Evolutionary conservation across 2,113 vertebrate genomes (phyloP).

Genomic region (Cryptotis parvus): DNA sequence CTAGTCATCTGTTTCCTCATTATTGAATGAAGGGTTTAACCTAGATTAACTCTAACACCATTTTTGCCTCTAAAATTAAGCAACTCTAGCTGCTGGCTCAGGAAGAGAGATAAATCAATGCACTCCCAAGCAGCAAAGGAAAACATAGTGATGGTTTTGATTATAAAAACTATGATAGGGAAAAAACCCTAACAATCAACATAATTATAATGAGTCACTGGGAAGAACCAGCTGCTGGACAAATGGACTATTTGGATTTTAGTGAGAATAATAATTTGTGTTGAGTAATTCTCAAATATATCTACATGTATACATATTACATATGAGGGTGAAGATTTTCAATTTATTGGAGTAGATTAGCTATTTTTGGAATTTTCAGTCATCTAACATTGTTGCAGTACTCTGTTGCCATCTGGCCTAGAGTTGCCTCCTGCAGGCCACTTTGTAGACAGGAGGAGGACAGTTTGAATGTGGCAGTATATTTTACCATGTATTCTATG

Average conservation of each 20-base stretch:
- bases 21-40: constrained; percentile 68
- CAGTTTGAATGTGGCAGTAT: too few relatives aligned
- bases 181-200: not conserved
- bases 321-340: not conserved
- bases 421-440: too few relatives aligned
- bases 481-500: too few relatives aligned
- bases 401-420: too few relatives aligned
- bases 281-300: not conserved
- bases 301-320: not conserved
- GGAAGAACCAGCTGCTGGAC: not conserved
- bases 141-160: not conserved
- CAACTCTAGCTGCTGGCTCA: constrained; percentile 65
- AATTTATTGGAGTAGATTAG: not conserved
- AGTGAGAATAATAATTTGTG: not conserved
- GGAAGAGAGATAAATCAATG: constrained; percentile 43
- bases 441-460: too few relatives aligned
- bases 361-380: not conserved
- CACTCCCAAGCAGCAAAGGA: not conserved
- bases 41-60: constrained; percentile 44
- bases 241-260: not conserved
- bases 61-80: constrained; percentile 66
- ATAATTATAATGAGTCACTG: not conserved
- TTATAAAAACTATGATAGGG: not conserved
- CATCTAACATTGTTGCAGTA: too few relatives aligned
- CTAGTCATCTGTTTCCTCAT: constrained; percentile 35